Base-by-base conservation (phyloP, 2,113 vertebrate species). In the Neogale vison region DNA sequence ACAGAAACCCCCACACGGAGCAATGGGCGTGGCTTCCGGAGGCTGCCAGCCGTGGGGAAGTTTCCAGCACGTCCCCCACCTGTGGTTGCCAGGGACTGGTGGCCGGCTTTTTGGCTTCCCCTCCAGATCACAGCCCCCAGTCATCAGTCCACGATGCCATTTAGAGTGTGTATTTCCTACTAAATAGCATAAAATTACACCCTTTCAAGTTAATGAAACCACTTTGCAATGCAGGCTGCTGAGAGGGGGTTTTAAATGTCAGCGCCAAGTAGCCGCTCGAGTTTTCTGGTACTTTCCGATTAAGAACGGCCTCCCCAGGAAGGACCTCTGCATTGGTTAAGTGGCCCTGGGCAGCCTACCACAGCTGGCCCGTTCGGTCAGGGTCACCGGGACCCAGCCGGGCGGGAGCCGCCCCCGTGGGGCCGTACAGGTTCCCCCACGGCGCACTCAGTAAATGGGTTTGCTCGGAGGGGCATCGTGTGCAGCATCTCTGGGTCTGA, bases 161-260 rank as follows among this genome's bases (percentile, higher is more conserved):
- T 98, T 65, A 96, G 98, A 97, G 91, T 86, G 84, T 96, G 47
- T 97, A 55, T 97, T 96, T 97, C 95, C 97, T 97, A 57, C 93
- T 98, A 95, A 98, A 97, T 84, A 98, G 98, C 97, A 76, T 96
- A 97, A 98, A 98, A 98, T 98, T 85, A 96, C 86, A 98, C 85
- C 97, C 97, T 98, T 98, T 98, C 97, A 95, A 88, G 95, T 98
- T 98, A 98, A 98, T 97, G 96, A 98, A 97, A 90, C 96, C 76
- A 0, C 98, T 98, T 97, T 88, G 90, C 74, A 74, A 11, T 88
- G 4, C 69, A 84, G 98, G 96, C 96, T 87, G 71, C 95, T 94
- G 96, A 96, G 96, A 94, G 97, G 55, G 76, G 92, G 92, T 95
- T 94, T 97, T 96, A 21, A 96, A 97, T 97, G 92, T 98, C 98